Base-by-base conservation (phyloP, 37 sponge, comb jelly and placozoan genomes). In the Haliclona indistincta region DNA sequence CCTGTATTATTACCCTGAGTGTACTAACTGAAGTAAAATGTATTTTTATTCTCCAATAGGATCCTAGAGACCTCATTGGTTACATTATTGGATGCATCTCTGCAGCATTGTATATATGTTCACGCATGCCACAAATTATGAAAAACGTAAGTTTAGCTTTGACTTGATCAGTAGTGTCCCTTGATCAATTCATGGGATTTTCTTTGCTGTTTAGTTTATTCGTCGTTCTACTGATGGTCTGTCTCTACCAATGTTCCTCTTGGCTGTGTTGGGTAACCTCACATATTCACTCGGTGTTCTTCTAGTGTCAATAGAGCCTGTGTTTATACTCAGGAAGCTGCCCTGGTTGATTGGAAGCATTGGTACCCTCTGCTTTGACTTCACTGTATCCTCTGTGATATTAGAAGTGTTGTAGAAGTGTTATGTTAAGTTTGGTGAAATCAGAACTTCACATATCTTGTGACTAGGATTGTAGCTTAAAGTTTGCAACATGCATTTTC, bases 341-440 rank as follows among this genome's bases (percentile, higher is more conserved):
- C 89, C 89, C 6, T 89, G 89, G 89, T 28, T 89, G 30, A 55
- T 89, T 25, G 89, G 89, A 23, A 88, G 88, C 56, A 49, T 70
- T 7, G 77, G 78, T 26, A 81, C 88, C 30, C 10, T 81, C 32
- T 55, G 68, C 74, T 76, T 81, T 64, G 88, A 88, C 66, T 53
- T 88, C 34, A 77, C 66, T 8, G 83, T 88, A 72, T 74, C 73
- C 54, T 79, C 22, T 65, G 11, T 65, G 38, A 17, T 38, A 65
- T 65, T n/a, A n/a, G n/a, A n/a, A n/a, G n/a, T n/a, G n/a, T n/a
- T n/a, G n/a, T n/a, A n/a, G n/a, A n/a, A n/a, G n/a, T n/a, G n/a
- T n/a, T n/a, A n/a, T n/a, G n/a, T n/a, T n/a, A n/a, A n/a, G n/a
- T n/a, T n/a, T n/a, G n/a, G n/a, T n/a, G n/a, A n/a, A n/a, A n/a